phyloP scores from a whole-genome alignment of 2,888 invertebrate genomes.

The Ornithoptera alexandrae region DNA sequence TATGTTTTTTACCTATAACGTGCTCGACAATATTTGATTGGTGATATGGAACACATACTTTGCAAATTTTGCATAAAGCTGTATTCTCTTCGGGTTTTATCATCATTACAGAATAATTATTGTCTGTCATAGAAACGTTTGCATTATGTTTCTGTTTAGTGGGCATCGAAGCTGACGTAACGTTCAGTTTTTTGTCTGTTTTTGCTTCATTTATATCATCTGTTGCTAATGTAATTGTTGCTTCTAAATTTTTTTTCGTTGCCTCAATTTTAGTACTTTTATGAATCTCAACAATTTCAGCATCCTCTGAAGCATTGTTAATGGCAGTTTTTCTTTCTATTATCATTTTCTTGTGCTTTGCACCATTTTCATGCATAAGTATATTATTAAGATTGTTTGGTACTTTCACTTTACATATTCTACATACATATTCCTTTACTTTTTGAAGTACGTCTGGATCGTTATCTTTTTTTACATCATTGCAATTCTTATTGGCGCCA shows the following conservation, averaged over 20 bases:
- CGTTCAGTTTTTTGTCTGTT: not conserved
- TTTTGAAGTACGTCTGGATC: not conserved
- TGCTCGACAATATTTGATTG: not conserved
- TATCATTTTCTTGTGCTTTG: not conserved
- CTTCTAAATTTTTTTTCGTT: not conserved
- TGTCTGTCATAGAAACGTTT: not conserved
- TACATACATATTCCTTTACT: not conserved
- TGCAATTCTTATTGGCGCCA: not conserved
- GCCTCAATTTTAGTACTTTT: not conserved
- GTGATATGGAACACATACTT: not conserved
- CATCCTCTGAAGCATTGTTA: not conserved
- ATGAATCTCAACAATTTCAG: not conserved
- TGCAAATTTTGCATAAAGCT: not conserved
- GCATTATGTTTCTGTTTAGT: not conserved
- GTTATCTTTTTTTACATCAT: not conserved
- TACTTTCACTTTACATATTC: constrained; percentile 10
- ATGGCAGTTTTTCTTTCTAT: not conserved
- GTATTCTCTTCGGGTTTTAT: not conserved
- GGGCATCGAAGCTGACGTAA: not conserved
- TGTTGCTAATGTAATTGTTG: not conserved
- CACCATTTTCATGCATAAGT: not conserved
- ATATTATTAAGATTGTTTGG: not conserved
- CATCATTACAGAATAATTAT: not conserved
- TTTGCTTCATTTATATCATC: not conserved
- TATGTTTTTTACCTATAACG: not conserved